These are phyloP conservation scores for Epinotia ramella DNA, from an alignment of 2,888 invertebrate genomes.

Conservation along the genomic window DNA sequence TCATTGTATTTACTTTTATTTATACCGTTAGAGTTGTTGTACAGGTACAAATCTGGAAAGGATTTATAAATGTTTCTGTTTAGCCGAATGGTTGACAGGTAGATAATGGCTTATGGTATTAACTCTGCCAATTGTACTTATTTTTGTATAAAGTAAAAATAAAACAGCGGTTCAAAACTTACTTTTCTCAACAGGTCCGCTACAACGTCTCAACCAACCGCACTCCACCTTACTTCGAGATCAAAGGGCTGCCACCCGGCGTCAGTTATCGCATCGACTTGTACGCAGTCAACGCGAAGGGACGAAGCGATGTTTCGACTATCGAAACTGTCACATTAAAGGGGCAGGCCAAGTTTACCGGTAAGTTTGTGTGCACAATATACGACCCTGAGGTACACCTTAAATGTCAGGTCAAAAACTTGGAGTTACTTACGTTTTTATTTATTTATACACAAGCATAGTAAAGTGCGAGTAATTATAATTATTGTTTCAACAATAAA, in stretches of 20 bases:
- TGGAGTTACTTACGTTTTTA: background rate
- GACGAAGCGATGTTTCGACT: conserved; percentile 92
- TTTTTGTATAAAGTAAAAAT: no score
- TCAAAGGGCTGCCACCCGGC: conserved; percentile 89
- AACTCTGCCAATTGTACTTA: no score
- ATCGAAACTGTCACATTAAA: conserved; percentile 94
- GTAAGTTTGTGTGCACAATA: conserved; percentile 76
- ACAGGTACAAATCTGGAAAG: no score
- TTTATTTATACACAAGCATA: no score
- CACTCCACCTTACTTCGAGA: conserved; percentile 88
- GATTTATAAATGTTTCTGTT: no score
- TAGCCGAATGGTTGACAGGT: no score
- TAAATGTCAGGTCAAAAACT: background rate
- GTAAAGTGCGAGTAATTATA: no score
- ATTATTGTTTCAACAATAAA: background rate
- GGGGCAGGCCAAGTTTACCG: conserved; percentile 94
- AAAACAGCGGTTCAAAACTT: background rate
- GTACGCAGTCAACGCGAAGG: conserved; percentile 95
- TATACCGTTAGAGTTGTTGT: no score
- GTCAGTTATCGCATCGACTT: conserved; percentile 92
- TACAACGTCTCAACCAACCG: conserved; percentile 87
- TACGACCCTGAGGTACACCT: background rate
- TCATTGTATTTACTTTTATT: no score
- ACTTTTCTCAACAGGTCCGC: conserved; percentile 76
- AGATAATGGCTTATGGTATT: no score